Conservation (phyloP, 2,113 vertebrate species). For the Sinocyclocheilus grahami region DNA sequence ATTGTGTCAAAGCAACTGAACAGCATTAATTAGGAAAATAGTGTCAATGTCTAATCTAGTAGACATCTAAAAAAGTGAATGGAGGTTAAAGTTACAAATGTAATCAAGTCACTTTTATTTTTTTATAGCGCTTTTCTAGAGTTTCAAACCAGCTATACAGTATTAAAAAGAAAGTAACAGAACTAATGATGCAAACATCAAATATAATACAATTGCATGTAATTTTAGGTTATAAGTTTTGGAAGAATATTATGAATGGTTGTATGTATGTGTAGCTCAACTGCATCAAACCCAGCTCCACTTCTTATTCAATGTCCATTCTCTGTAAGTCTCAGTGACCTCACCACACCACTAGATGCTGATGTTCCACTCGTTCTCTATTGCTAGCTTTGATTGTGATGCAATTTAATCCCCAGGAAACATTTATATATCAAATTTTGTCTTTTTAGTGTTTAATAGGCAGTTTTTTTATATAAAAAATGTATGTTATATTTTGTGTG, state of each 20-base stretch:
- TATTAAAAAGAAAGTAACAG: neutral
- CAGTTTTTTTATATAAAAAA: neutral
- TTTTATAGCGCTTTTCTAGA: neutral
- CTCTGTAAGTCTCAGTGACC: conserved; percentile 49
- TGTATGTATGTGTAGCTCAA: neutral
- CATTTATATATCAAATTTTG: neutral
- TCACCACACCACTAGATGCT: conserved; percentile 62
- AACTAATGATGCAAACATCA: neutral
- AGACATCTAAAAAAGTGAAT: neutral
- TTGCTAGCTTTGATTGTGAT: neutral
- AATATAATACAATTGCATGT: neutral
- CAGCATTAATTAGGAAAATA: too few relatives aligned
- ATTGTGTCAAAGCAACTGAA: too few relatives aligned
- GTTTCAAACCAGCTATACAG: neutral
- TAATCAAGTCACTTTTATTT: neutral
- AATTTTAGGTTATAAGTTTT: neutral
- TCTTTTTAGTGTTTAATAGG: neutral
- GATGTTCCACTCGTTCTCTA: conserved; percentile 46
- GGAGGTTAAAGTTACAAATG: neutral
- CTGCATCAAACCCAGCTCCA: neutral
- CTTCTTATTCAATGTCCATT: neutral
- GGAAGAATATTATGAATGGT: neutral
- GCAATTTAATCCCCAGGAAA: neutral
- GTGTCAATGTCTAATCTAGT: too few relatives aligned
- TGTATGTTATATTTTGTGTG: neutral